A percentile compares a stretch with the other conserved stretches of the same genome.
phyloP scores from a whole-genome alignment of 2,797 vertebrate genomes.

The Sarcophilus harrisii region DNA sequence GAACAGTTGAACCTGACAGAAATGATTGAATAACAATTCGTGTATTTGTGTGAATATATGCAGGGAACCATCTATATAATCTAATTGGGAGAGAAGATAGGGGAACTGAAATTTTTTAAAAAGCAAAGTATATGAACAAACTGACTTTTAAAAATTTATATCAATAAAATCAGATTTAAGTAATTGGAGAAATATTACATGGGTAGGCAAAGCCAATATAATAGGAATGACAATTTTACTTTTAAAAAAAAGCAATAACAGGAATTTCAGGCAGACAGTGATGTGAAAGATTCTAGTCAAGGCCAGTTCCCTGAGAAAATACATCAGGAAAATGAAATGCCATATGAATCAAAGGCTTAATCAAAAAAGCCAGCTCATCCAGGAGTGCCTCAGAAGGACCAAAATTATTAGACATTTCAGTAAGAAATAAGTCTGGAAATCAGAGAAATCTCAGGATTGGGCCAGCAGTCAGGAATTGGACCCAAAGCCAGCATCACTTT shows the following conservation, averaged over 20 bases:
- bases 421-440: neutral
- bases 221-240: neutral
- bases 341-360: neutral
- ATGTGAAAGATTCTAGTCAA: neutral
- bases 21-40: neutral
- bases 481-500: neutral
- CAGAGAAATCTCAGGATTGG: neutral
- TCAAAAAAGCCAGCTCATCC: neutral
- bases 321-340: neutral
- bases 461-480: neutral
- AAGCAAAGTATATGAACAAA: neutral
- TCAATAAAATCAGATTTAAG: neutral
- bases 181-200: neutral
- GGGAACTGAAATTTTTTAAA: neutral
- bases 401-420: neutral
- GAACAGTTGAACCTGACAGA: neutral
- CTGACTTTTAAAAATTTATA: too few species aligned
- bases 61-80: neutral
- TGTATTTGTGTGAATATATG: neutral
- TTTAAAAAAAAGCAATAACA: neutral
- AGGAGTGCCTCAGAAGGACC: neutral
- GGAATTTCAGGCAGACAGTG: neutral
- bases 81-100: neutral
- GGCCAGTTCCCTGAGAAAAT: neutral
- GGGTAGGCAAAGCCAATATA: neutral